Evolutionary conservation across 2,888 invertebrate genomes (phyloP).

Genomic region (Ceramica pisi): DNA sequence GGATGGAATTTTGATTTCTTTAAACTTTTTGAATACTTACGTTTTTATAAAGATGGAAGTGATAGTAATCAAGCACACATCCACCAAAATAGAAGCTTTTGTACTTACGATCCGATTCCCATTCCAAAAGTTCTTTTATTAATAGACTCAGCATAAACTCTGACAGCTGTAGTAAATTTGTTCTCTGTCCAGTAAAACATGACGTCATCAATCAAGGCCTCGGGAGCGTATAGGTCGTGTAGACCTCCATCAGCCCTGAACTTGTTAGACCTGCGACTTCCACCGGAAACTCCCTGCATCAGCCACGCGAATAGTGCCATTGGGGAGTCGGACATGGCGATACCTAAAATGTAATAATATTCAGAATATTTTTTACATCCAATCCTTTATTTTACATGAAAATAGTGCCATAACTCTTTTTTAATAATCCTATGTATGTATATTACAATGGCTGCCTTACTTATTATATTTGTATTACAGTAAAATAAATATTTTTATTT

Average conservation of each 20-base stretch:
- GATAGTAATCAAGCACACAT: no score
- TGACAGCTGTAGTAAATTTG: conserved; percentile 40
- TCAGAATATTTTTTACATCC: no score
- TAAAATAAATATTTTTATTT: no score
- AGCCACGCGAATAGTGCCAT: conserved; percentile 55
- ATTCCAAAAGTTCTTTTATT: conserved; percentile 55
- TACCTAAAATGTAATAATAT: conserved; percentile 27
- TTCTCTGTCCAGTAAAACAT: conserved; percentile 60
- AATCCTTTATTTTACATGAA: no score
- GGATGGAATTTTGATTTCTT: no score
- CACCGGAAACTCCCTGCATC: conserved; percentile 45
- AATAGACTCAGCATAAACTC: conserved; percentile 53
- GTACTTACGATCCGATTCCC: conserved; percentile 78
- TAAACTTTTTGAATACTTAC: no score
- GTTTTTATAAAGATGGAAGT: no score
- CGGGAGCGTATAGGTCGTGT: conserved; percentile 38
- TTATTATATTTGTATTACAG: no score
- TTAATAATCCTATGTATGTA: no score
- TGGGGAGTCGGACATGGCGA: conserved; percentile 57
- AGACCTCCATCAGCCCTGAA: conserved; percentile 40
- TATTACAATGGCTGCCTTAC: no score
- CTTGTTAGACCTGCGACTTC: conserved; percentile 19
- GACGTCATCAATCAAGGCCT: conserved; percentile 53
- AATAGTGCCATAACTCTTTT: no score
- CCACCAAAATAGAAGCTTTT: neutral